Conservation (phyloP, 2,888 invertebrate species). For the Smittia aterrima region DNA sequence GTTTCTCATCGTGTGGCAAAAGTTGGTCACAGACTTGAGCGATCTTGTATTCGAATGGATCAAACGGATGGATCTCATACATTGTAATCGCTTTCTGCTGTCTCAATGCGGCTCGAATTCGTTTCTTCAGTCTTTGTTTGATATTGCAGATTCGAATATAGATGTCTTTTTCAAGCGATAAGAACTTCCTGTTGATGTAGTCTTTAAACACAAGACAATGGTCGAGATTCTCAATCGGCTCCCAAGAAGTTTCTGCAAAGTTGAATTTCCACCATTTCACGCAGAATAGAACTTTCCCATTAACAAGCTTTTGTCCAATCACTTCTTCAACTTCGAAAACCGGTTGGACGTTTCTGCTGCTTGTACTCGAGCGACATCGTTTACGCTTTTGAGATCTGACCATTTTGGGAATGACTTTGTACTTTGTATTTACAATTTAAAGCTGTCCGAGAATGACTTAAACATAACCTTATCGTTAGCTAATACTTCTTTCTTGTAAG, state of each 20-base stretch:
- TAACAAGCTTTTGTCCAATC: not conserved
- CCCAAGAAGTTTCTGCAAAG: not conserved
- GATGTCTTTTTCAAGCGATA: not conserved
- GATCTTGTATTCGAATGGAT: constrained; percentile 15
- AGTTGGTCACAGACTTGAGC: constrained; percentile 3
- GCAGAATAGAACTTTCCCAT: too few relatives aligned
- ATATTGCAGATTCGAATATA: constrained; percentile 1
- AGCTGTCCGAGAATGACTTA: too few relatives aligned
- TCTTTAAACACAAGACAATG: not conserved
- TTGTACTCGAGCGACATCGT: too few relatives aligned
- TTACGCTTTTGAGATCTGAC: too few relatives aligned
- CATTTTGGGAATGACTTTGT: too few relatives aligned
- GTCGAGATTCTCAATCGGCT: constrained; percentile 9
- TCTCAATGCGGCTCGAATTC: not conserved
- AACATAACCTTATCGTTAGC: too few relatives aligned
- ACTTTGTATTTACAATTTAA: too few relatives aligned
- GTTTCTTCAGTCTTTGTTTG: not conserved
- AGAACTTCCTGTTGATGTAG: not conserved
- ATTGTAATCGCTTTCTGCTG: not conserved
- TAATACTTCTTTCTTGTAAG: too few relatives aligned
- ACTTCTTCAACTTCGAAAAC: not conserved
- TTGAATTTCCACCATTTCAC: not conserved
- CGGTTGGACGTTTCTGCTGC: too few relatives aligned
- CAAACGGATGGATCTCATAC: constrained; percentile 12
- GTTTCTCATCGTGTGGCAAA: not conserved